Evolutionary conservation across 2,888 invertebrate genomes (phyloP).

Genomic region (Pyralis farinalis): DNA sequence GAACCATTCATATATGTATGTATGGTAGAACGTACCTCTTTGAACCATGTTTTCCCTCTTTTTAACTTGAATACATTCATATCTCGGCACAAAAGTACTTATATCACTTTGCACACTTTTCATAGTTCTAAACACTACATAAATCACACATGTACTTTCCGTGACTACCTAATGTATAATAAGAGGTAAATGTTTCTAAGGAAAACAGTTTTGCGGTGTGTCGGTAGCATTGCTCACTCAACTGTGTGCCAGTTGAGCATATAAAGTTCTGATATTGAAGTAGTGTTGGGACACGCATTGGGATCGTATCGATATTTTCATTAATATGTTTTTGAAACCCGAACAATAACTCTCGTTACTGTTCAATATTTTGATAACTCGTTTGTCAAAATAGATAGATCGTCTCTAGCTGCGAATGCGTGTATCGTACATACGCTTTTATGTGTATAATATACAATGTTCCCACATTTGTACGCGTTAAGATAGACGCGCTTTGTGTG

Average conservation of each 20-base stretch:
- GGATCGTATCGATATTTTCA: not conserved
- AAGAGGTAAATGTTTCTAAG: conserved; percentile 19
- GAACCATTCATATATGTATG: too few species aligned
- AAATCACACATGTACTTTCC: not conserved
- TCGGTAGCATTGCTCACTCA: conserved; percentile 32
- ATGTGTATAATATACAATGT: too few species aligned
- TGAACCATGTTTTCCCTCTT: conserved; percentile 64
- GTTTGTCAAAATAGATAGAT: too few species aligned
- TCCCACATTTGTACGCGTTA: too few species aligned
- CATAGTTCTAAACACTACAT: conserved; percentile 1
- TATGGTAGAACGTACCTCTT: conserved; percentile 51
- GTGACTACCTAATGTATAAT: conserved; percentile 5
- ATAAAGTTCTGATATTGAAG: conserved; percentile 30
- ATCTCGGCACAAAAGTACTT: conserved; percentile 4
- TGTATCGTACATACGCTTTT: too few species aligned
- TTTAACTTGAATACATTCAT: conserved; percentile 50
- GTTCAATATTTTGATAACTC: too few species aligned
- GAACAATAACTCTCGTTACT: too few species aligned
- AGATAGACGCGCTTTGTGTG: too few species aligned
- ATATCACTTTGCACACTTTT: conserved; percentile 4
- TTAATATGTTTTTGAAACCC: conserved; percentile 9
- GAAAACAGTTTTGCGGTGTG: conserved; percentile 24
- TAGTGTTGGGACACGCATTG: conserved; percentile 29
- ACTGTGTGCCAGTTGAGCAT: conserved; percentile 26
- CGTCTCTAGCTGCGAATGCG: too few species aligned